Evolutionary conservation across 2,113 vertebrate species (phyloP), one percentile per base, ranked within the genome.

Genomic region (Corydoras sp.): DNA sequence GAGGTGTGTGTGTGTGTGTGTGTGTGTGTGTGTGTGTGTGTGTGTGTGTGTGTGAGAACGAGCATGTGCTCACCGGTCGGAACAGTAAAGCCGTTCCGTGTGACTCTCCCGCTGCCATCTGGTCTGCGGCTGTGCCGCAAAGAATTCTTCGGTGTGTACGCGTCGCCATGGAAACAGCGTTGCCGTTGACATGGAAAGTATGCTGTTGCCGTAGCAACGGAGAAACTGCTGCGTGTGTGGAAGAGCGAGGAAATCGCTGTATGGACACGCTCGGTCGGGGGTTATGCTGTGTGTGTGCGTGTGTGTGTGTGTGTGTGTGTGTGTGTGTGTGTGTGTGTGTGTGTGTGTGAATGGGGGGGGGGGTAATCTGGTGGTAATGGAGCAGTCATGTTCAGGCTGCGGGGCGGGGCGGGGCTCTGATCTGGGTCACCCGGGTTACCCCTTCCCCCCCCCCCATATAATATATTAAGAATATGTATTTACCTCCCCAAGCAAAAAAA

Each of bases 121-220:
- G 92, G 85, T 92, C 87, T 86, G 87, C 88, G 88, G 90, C 91
- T 89, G 77, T 83, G 80, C 85, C 85, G 90, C 75, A 67, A 89
- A 85, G 86, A 69, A 15, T 86, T 89, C 91, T 90, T 92, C 91
- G 89, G 89, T 93, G 92, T 93, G 87, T 93, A 90, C 79, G 86
- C 76, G 85, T 93, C 88, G 84, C 92, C 89, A 90, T 93, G 86
- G 90, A 89, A 91, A 92, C 87, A 76, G 83, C 86, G 86, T 88
- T 90, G 89, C 90, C 87, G 90, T 93, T 93, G 90, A 90, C 92
- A 91, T 89, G 89, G 90, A 93, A 92, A 93, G 90, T 91, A 92
- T 92, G 91, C 88, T 90, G 92, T 92, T 92, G 89, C 91, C 89
- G 67, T 90, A 86, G 92, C 88, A 92, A 92, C 89, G 4, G 90